Conservation (phyloP, 2,888 invertebrate genomes). For the Lacanobia wlatinum region DNA sequence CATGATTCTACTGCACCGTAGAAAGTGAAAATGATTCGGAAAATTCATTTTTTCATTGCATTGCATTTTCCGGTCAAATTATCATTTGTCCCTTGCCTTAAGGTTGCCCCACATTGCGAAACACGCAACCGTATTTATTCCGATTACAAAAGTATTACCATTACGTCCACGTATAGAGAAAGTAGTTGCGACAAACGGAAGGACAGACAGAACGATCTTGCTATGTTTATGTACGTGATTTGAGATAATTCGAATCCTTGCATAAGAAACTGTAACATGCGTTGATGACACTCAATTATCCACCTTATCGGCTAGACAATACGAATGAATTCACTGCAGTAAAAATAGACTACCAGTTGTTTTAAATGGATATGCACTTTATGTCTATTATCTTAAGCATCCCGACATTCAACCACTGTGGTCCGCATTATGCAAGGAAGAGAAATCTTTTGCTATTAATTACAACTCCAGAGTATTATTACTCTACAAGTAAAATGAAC, state of each 20-base stretch:
- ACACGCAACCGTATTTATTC: slow-evolving; percentile 64
- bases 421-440: slow-evolving; percentile 60
- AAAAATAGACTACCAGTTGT: slow-evolving; percentile 16
- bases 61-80: not conserved
- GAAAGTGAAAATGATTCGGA: not conserved
- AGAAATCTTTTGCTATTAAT: slow-evolving; percentile 56
- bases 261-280: slow-evolving; percentile 67
- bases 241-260: slow-evolving; percentile 79
- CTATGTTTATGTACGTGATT: slow-evolving; percentile 77
- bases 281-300: slow-evolving; percentile 57
- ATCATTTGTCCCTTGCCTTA: slow-evolving; percentile 46
- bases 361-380: slow-evolving; percentile 56
- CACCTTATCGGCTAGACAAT: slow-evolving; percentile 60
- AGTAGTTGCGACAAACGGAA: slow-evolving; percentile 82
- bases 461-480: slow-evolving; percentile 33
- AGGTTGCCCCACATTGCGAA: slow-evolving; percentile 68
- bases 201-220: slow-evolving; percentile 75
- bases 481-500: not conserved
- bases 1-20: not conserved
- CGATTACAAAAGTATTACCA: slow-evolving; percentile 64
- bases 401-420: slow-evolving; percentile 56
- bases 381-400: slow-evolving; percentile 57
- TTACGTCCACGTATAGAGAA: slow-evolving; percentile 86
- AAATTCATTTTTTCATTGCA: no score
- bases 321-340: slow-evolving; percentile 44